Conservation (phyloP, 2,113 vertebrate species). For the Neopipo cinnamomea region DNA sequence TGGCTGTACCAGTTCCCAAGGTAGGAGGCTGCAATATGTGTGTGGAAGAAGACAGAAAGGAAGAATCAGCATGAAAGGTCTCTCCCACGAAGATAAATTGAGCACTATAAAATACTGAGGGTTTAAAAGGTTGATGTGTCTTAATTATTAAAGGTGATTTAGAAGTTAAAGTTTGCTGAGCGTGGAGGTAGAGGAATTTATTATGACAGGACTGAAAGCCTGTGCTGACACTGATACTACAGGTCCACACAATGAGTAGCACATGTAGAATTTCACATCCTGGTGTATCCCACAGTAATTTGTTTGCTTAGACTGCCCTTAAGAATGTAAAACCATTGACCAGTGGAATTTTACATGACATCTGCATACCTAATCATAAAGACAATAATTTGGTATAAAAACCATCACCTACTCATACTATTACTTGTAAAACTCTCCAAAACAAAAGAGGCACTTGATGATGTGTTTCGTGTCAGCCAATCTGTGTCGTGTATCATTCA, state of each 20-base stretch:
- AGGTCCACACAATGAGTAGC: neutral
- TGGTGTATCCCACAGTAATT: neutral
- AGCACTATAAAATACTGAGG: neutral
- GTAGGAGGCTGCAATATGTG: neutral
- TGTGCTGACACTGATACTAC: neutral
- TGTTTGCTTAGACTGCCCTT: neutral
- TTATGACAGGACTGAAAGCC: neutral
- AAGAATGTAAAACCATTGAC: neutral
- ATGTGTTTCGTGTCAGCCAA: no score
- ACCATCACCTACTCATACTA: neutral
- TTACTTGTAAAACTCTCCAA: no score
- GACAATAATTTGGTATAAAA: neutral
- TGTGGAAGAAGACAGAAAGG: neutral
- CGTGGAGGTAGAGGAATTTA: neutral
- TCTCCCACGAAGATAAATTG: rapidly evolving
- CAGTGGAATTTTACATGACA: neutral
- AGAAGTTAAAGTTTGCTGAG: neutral
- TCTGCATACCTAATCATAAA: neutral
- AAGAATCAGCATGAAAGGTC: neutral
- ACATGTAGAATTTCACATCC: neutral
- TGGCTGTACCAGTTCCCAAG: neutral
- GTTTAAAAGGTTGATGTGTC: neutral
- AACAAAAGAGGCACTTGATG: no score
- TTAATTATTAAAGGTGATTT: neutral
- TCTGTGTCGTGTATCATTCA: no score